These are phyloP conservation scores for Drosophila eohydei DNA, from an alignment of 2,888 invertebrate genomes.

Conservation along the genomic window DNA sequence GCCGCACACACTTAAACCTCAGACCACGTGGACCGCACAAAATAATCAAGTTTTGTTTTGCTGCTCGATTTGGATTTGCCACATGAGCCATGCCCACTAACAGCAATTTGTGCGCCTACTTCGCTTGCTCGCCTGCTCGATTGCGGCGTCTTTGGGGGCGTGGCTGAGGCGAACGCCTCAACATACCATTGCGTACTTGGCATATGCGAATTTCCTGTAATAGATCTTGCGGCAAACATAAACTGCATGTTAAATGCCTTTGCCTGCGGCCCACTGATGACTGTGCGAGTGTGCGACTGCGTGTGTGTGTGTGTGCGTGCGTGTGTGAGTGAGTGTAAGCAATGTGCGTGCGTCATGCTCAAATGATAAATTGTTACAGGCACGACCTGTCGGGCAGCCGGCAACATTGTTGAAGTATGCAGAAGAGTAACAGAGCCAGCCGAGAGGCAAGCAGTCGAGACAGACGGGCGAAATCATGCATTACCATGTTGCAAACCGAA, in stretches of 20 bases:
- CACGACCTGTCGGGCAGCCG: constrained; percentile 53
- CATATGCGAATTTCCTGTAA: constrained; percentile 81
- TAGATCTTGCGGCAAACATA: constrained; percentile 82
- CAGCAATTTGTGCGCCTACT: constrained; percentile 79
- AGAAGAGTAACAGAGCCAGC: background rate
- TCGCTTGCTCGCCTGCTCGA: constrained; percentile 7
- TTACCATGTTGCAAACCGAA: constrained; percentile 34
- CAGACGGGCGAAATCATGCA: constrained; percentile 7
- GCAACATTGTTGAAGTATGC: constrained; percentile 37
- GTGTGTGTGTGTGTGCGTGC: constrained; percentile 12
- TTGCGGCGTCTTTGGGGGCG: constrained; percentile 40
- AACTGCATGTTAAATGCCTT: constrained; percentile 82
- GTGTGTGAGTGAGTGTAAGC: constrained; percentile 23
- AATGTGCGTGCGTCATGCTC: constrained; percentile 74
- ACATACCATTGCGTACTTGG: constrained; percentile 52
- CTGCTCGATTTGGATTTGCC: constrained; percentile 84
- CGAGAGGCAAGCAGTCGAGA: background rate
- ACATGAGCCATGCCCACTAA: constrained; percentile 77
- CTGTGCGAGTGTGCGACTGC: background rate
- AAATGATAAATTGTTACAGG: constrained; percentile 76
- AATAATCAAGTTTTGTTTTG: constrained; percentile 84
- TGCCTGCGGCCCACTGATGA: constrained; percentile 46
- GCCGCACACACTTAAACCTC: constrained; percentile 20
- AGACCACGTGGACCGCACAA: constrained; percentile 72
- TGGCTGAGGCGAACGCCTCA: constrained; percentile 38